Evolutionary conservation across 2,113 vertebrate genomes (phyloP), one percentile per base, ranked within the genome.

Genomic region (Prunella himalayana): DNA sequence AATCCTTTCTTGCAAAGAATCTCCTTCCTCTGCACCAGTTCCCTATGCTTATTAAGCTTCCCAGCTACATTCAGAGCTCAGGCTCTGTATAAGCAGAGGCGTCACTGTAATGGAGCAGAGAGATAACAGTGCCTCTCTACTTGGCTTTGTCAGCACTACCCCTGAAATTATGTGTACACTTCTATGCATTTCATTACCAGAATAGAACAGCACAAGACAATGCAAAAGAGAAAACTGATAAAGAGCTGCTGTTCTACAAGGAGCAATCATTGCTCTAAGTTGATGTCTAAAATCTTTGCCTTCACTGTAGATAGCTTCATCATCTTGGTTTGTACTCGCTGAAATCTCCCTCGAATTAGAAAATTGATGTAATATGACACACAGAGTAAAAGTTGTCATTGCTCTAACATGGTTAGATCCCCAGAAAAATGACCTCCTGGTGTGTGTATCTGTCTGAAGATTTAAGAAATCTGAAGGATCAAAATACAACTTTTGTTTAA

Each of bases 1-100:
- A 96, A 96, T 95, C 95, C 78, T 73, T 77, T 78, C 50, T 60
- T 90, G 82, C 84, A 90, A 65, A 91, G 86, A 91, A 72, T 69
- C 56, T 78, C 85, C 88, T 85, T 90, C 68, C 81, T 57, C 91
- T 0, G 0, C 73, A 90, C 25, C 73, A 86, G 69, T 11, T 85
- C 80, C 53, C 73, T 66, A 27, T 44, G 60, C 86, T 82, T 94
- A 92, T 94, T 94, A 96, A 95, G 84, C 82, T 88, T 91, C 84
- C 88, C 60, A 78, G 33, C 91, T 78, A 50, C 42, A 92, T 72
- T 87, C 85, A 79, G 65, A 91, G 56, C 50, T 75, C 51, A 10
- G 77, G 60, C 2, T 4, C 65, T 81, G 45, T 14, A 59, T 53
- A 76, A 93, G 88, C 80, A 90, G 54, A 66, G 49, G 70, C 22